Evolutionary conservation across 1,140 invertebrate species (phyloP), one percentile per base, ranked within the genome.

Genomic region (Cotesia typhae): DNA sequence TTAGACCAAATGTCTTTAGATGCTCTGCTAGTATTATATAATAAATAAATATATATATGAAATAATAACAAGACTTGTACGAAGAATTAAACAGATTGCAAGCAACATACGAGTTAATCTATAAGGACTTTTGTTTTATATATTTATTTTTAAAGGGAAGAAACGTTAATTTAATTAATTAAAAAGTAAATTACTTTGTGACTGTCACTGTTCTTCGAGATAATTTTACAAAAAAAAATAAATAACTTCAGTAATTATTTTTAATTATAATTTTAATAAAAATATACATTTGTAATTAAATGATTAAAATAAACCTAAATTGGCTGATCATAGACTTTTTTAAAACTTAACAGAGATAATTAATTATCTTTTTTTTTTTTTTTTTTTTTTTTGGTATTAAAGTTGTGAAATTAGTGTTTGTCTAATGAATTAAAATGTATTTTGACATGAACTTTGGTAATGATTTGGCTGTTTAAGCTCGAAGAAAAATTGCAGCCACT

Each of bases 81-180:
- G 77, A 84, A 83, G 78, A 85, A 83, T 80, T 84, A 85, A 85
- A 85, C 79, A 84, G 78, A 84, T 83, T 83, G 82, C 37, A 84
- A 86, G 83, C 85, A 84, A 87, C 84, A 85, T 85, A 85, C 83
- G 83, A 84, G 81, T 86, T 87, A 85, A 84, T 85, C 80, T 78
- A 84, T 59, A 77, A 79, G 76, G 73, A 47, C 37, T 70, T 57
- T 9, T 67, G 38, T 55, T 41, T 35, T 74, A n/a, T 67, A 67
- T 72, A 51, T 72, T 61, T 74, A 12, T 52, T 55, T 73, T 57
- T 64, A 47, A 28, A 41, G 36, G 64, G 38, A n/a, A 51, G 64
- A 66, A 66, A 61, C 17, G 60, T 67, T 67, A 41, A 67, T 63
- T 53, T 59, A 60, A 14, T 38, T 4, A 69, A 20, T 59, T 17